A percentile compares a stretch with the other conserved stretches of the same genome.
Conservation (phyloP, 2,113 vertebrate genomes). For the Sminthopsis crassicaudata region DNA sequence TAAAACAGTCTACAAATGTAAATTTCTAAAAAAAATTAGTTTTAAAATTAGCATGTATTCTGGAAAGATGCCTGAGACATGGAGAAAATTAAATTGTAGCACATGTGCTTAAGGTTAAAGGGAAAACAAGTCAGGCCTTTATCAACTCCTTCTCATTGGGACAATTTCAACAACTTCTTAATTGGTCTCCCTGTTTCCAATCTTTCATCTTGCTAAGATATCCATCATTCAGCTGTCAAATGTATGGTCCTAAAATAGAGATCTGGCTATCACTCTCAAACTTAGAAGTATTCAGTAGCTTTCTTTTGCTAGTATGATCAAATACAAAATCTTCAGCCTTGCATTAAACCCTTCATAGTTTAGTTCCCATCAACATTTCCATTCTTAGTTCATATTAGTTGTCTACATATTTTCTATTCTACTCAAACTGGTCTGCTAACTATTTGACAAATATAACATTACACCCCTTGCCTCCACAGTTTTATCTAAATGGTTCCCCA, state of each 20-base stretch:
- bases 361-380: neutral
- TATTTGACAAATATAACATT: neutral
- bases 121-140: no score
- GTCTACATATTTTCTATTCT: neutral
- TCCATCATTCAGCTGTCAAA: neutral
- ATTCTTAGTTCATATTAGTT: neutral
- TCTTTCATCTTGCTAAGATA: neutral
- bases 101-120: neutral
- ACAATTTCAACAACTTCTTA: neutral
- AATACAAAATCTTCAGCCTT: neutral
- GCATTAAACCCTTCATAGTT: neutral
- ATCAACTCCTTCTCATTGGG: no score
- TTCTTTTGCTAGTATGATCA: neutral
- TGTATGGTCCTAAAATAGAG: neutral
- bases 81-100: neutral
- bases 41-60: slow-evolving; percentile 6
- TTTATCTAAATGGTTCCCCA: neutral
- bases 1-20: neutral
- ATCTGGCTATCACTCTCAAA: neutral
- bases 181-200: neutral
- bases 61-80: neutral
- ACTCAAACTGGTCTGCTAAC: neutral
- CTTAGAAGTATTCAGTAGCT: neutral
- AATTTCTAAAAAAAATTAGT: neutral
- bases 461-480: neutral